Evolutionary conservation across 2,888 invertebrate species (phyloP), one percentile per base, ranked within the genome.

Genomic region (Apotomis turbidana): DNA sequence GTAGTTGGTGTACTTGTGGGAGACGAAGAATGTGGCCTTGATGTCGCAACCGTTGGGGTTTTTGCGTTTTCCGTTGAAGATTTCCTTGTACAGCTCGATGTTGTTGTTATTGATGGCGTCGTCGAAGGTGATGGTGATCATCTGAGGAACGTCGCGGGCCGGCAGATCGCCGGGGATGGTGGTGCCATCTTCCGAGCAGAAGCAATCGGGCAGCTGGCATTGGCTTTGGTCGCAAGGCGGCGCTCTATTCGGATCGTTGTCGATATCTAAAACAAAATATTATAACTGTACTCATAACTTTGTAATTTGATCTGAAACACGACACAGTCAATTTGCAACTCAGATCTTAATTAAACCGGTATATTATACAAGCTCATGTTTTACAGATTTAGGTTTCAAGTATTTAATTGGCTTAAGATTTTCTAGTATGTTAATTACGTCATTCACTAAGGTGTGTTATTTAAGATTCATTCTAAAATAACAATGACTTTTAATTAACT

Each of bases 101-200:
- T 98, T 98, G 93, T 98, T 98, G 91, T 98, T 98, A 90, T 98
- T 98, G 90, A 98, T 97, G 83, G 98, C 98, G 83, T 98, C 98
- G 85, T 98, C 98, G 87, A 98, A 98, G 66, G 98, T 98, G 85
- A 98, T 97, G 72, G 97, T 98, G 84, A 98, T 96, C 98, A 98
- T 98, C 94, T 98, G 98, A 5, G 98, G 98, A 0, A 98, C 97
- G 83, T 97, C 97, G 90, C 95, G 97, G 75, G 95, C 87, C 12
- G 97, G 97, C 63, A 97, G 91, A 84, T 97, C 97, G 12, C 97
- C 97, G 75, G 98, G 98, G 79, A 97, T 96, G 58, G 95, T 94
- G 52, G 98, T 98, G 76, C 98, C 98, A 84, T 98, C 98, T 87
- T 98, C 97, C 9, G 98, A 98, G 85, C 98, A 98, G 96, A 98